Evolutionary conservation across 2,797 vertebrate species (phyloP), one percentile per base, ranked within the genome.

Genomic region (Morelia viridis): DNA sequence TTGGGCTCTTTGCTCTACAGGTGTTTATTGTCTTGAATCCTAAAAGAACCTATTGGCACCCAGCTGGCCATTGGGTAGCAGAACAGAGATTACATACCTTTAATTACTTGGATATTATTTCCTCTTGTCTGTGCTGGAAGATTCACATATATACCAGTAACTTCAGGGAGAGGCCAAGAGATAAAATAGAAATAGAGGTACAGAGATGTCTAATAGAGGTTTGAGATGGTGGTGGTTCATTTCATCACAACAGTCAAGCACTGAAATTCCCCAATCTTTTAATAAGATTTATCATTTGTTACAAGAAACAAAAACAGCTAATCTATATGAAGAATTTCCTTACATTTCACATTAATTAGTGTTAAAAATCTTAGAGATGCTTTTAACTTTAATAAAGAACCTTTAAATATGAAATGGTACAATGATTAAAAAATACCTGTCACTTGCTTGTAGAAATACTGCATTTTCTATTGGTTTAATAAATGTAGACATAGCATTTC

Each of bases 301-400:
- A 90, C 50, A 90, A 58, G 76, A 85, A 87, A 92, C 53, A 85
- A 22, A 76, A 76, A 19, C 19, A 84, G 89, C 58, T 56, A 7
- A 24, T 65, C 90, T 91, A 87, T 62, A 41, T 35, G 61, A 80
- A 90, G 83, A 88, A 0, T 19, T 0, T 1, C 22, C 0, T 0
- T 0, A 0, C n/a, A 0, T n/a, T 3, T 88, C 92, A 83, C 88
- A 90, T 96, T 94, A 86, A 80, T 89, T 83, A 92, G 22, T 4
- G 0, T 2, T 10, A 76, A 26, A 94, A 95, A 88, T 35, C 61
- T 53, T 41, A 26, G 0, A 86, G 90, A 87, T 92, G 7, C 84
- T 92, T 90, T 92, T 56, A 1, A 85, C 5, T 94, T 93, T 80
- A 91, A 68, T 94, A 68, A 93, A 94, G 46, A 60, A 6, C 0